Evolutionary conservation across 2,888 invertebrate species (phyloP), one percentile per base, ranked within the genome.

Genomic region (Xanthorhoe spadicearia): DNA sequence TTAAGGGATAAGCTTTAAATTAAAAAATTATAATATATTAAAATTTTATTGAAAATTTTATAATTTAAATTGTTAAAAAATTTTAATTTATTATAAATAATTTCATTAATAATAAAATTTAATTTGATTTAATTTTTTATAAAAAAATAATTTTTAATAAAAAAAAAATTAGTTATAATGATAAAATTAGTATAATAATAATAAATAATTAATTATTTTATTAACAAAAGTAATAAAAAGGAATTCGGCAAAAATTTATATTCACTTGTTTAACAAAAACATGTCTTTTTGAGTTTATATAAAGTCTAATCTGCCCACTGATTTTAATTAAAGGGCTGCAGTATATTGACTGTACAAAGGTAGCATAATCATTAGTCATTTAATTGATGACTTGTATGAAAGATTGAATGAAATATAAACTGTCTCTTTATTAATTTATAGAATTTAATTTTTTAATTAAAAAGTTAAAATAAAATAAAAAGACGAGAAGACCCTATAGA

Each of bases 401-500:
- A 80, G 96, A 94, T 94, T 95, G 87, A 85, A 96, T 94, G 94
- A 95, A 78, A 94, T 94, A 94, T 93, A 86, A 83, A 82, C 94
- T 95, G 94, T 95, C 90, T 95, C 78, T 83, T 70, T 74, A 23
- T 82, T 88, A 87, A 70, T 72, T 59, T 60, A 62, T 87, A 88
- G 74, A 93, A 89, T 78, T 88, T 89, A 92, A 90, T 87, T 88
- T 89, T 90, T 89, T 86, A 86, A 87, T 85, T 78, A 95, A 95
- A 95, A 95, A 94, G 94, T 94, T 95, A 93, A 94, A 94, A 94
- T 95, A 70, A 66, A 63, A 81, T 94, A 94, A 94, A 94, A 93
- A 94, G 95, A 96, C 95, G 95, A 96, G 94, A 95, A 96, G 96
- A 96, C 95, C 95, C 95, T 95, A 94, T 95, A 95, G 95, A 96